Percentiles rank a stretch among this genome's conserved stretches.
These are phyloP conservation scores for Lepidochitona cinerea DNA, from an alignment of 2,888 invertebrate genomes.

Conservation along the genomic window DNA sequence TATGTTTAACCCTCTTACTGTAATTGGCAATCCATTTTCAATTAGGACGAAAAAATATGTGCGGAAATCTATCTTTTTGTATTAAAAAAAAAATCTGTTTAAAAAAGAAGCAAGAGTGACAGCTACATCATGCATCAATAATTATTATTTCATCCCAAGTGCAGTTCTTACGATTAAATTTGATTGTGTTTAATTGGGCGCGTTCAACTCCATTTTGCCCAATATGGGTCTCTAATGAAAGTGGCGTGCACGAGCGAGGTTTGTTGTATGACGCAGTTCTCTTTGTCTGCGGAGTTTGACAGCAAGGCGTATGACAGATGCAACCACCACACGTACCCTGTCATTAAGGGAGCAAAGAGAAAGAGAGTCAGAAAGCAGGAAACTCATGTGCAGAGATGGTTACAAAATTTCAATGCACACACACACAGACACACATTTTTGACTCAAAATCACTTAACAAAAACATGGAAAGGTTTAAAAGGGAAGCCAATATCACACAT, in stretches of 20 bases:
- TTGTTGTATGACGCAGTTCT: background rate
- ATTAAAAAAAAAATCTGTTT: too few relatives aligned
- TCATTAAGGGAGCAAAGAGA: background rate
- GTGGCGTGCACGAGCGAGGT: background rate
- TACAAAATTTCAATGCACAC: too few relatives aligned
- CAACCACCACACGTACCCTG: background rate
- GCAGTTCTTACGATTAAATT: conserved; percentile 6
- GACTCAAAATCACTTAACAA: too few relatives aligned
- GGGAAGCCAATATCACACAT: too few relatives aligned
- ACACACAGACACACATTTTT: too few relatives aligned
- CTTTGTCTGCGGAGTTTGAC: background rate
- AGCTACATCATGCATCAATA: background rate
- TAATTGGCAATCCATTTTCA: background rate
- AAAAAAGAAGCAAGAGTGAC: background rate
- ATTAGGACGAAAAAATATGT: background rate
- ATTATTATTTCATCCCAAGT: conserved; percentile 4
- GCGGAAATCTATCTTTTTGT: background rate
- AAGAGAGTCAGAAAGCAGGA: background rate
- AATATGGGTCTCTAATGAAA: conserved; percentile 1
- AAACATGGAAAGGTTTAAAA: too few relatives aligned
- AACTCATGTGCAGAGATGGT: too few relatives aligned
- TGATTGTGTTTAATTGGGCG: conserved; percentile 6
- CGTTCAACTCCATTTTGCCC: background rate
- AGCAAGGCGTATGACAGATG: background rate
- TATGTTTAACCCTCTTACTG: background rate